phyloP scores from a whole-genome alignment of 2,797 vertebrate species.

The Amblyopsis hoosieri region DNA sequence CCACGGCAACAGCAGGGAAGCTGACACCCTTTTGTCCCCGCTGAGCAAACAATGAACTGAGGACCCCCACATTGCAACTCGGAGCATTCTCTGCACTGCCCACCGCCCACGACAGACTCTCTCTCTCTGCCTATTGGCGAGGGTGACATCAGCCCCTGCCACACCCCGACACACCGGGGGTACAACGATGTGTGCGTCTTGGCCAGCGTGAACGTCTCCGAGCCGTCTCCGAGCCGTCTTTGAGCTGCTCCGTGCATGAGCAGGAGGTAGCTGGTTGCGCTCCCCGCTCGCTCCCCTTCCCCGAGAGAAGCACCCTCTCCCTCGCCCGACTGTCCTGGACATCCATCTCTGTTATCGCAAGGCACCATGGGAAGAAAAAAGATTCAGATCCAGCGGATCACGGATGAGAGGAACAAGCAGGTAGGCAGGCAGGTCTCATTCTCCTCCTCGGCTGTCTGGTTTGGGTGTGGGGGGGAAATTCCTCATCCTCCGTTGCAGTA shows the following conservation, averaged over 20 bases:
- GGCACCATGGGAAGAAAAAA: constrained; percentile 94
- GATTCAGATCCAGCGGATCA: constrained; percentile 96
- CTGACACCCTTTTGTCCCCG: constrained; percentile 38
- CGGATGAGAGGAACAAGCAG: constrained; percentile 95
- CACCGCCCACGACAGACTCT: constrained; percentile 4
- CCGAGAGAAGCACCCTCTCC: constrained; percentile 42
- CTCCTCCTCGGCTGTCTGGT: neutral
- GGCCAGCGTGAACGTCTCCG: constrained; percentile 59
- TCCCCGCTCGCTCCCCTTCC: constrained; percentile 38
- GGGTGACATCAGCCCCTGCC: constrained; percentile 23
- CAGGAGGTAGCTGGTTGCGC: constrained; percentile 39
- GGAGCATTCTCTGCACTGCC: constrained; percentile 33
- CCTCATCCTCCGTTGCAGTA: too few relatives aligned
- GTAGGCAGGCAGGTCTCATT: constrained; percentile 57
- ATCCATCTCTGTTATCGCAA: constrained; percentile 51
- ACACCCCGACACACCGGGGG: constrained; percentile 53
- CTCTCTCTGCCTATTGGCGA: constrained; percentile 6
- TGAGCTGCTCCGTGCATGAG: constrained; percentile 55
- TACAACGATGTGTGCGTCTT: constrained; percentile 46
- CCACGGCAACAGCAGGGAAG: constrained; percentile 46
- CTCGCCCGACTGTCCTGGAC: constrained; percentile 54
- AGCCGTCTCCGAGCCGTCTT: constrained; percentile 50
- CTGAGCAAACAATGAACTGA: constrained; percentile 64
- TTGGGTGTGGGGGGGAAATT: too few relatives aligned
- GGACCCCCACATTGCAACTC: constrained; percentile 28